A percentile compares a stretch with the other conserved stretches of the same genome.
These are phyloP conservation scores for Solenopsis fugax DNA, from an alignment of 1,140 invertebrate genomes.

Conservation along the genomic window DNA sequence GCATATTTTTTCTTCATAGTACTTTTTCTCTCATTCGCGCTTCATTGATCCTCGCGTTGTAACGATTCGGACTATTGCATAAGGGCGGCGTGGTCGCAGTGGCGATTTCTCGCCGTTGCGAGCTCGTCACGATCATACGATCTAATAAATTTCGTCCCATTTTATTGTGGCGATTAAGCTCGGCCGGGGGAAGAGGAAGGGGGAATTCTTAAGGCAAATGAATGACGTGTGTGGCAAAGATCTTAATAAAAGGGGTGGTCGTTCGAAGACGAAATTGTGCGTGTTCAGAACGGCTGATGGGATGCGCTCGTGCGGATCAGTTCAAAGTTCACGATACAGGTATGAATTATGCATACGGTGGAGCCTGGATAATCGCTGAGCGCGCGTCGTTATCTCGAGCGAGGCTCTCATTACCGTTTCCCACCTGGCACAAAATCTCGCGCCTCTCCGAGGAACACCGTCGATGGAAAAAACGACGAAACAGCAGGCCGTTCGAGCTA, in stretches of 20 bases:
- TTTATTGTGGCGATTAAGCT: conserved; percentile 35
- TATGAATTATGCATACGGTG: conserved; percentile 79
- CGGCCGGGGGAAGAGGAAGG: neutral
- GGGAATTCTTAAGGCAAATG: conserved; percentile 19
- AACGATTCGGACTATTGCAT: neutral
- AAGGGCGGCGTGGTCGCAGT: neutral
- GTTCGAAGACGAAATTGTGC: conserved; percentile 34
- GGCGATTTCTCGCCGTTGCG: conserved; percentile 12
- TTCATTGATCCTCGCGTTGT: neutral
- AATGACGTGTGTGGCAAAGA: conserved; percentile 53
- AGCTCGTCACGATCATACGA: conserved; percentile 10
- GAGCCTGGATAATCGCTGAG: conserved; percentile 66
- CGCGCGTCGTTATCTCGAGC: conserved; percentile 63
- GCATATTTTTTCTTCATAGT: neutral
- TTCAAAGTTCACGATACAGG: conserved; percentile 75
- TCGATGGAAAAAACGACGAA: conserved; percentile 34
- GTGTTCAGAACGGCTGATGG: neutral
- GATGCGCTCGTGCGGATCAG: conserved; percentile 7
- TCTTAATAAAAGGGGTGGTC: conserved; percentile 30
- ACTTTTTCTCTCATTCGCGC: neutral
- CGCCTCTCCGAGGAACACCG: conserved; percentile 26
- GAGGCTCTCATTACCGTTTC: conserved; percentile 57
- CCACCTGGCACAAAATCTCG: conserved; percentile 67
- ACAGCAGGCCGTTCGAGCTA: neutral
- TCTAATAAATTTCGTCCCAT: conserved; percentile 18